Conservation (phyloP, 2,797 vertebrate species). For the Delichon dasypus region DNA sequence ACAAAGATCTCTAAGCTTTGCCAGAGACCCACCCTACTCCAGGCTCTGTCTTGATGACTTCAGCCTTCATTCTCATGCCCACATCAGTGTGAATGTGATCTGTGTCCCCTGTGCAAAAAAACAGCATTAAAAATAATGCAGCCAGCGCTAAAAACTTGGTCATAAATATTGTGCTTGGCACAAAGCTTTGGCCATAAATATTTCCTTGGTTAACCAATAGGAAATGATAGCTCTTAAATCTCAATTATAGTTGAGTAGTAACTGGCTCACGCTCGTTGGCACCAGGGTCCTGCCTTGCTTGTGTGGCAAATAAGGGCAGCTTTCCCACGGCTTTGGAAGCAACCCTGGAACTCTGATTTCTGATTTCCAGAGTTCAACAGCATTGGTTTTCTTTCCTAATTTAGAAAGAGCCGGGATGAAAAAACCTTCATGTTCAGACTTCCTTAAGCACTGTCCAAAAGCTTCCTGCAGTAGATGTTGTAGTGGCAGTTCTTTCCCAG, state of each 20-base stretch:
- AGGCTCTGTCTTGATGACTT: not conserved
- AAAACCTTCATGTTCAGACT: not conserved
- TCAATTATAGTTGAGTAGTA: conserved; percentile 53
- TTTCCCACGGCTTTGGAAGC: conserved; percentile 26
- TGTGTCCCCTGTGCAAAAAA: not conserved
- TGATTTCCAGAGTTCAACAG: not conserved
- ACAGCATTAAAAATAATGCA: conserved; percentile 1
- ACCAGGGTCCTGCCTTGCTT: conserved; percentile 12
- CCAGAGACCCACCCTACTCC: not conserved
- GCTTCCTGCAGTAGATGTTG: not conserved
- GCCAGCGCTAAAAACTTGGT: conserved; percentile 32
- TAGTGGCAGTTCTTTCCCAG: not conserved
- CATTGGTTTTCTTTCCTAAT: not conserved
- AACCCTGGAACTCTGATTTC: not conserved
- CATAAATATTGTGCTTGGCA: conserved; percentile 67
- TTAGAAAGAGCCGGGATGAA: not conserved
- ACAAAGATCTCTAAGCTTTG: not conserved
- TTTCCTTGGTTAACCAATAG: conserved; percentile 64
- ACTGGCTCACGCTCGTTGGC: conserved; percentile 40
- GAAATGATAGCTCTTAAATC: conserved; percentile 61
- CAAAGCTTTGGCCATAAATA: conserved; percentile 58
- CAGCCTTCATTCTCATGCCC: not conserved
- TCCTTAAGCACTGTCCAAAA: not conserved
- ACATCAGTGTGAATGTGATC: not conserved
- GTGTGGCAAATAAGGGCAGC: not conserved